phyloP scores from a whole-genome alignment of 2,113 vertebrate genomes.

The Podilymbus podiceps region DNA sequence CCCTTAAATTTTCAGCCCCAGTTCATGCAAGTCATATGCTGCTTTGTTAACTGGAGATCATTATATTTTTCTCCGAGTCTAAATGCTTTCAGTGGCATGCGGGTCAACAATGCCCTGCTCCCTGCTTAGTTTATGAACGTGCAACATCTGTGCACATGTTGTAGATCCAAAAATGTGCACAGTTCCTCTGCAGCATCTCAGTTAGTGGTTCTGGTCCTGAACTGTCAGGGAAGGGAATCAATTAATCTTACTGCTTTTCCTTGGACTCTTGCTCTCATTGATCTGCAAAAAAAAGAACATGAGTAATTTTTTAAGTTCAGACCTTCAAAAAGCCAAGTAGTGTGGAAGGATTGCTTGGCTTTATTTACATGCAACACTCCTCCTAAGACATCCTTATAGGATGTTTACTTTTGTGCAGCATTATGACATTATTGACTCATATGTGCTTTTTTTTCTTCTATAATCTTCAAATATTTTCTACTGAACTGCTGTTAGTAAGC shows the following conservation, averaged over 20 bases:
- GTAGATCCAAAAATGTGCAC: not conserved
- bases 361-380: not conserved
- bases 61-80: not conserved
- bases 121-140: not conserved
- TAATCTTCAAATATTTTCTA: not conserved
- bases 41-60: not conserved
- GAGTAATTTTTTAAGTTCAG: not conserved
- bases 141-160: not conserved
- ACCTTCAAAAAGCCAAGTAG: not conserved
- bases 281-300: not conserved
- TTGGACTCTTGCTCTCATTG: not conserved
- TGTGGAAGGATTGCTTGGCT: not conserved
- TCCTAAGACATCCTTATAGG: not conserved
- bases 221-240: not conserved
- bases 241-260: not conserved
- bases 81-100: not conserved
- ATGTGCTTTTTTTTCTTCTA: not conserved
- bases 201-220: not conserved
- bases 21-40: not conserved
- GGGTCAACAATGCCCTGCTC: not conserved
- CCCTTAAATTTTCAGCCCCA: not conserved
- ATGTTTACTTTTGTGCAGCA: not conserved
- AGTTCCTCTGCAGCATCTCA: not conserved
- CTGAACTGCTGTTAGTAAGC: not conserved
- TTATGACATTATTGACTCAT: not conserved